Base-by-base conservation (phyloP, 2,113 vertebrate genomes). In the Apaloderma vittatum region DNA sequence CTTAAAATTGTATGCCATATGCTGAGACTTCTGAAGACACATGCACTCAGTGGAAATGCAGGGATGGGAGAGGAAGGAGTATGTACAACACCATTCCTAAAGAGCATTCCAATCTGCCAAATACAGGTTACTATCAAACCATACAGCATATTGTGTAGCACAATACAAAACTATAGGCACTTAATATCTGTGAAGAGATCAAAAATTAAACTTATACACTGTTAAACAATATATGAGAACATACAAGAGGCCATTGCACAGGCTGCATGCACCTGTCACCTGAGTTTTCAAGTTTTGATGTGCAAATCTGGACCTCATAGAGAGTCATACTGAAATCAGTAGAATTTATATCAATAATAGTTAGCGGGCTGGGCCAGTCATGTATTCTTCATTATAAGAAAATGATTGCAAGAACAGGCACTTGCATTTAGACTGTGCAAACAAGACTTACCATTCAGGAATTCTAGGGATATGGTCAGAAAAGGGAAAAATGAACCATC, bases 1-100 rank as follows among this genome's bases (percentile, higher is more conserved):
- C 65, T 92, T 96, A 89, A 78, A 97, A 92, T 59, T 62, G 36
- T 49, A 40, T 32, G 78, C 73, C 6, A 1, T 94, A 66, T 83
- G 52, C 37, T 73, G 71, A 84, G 86, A 82, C 48, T 76, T 85
- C 73, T 51, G 79, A 90, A 85, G 70, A 87, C 66, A 84, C 21
- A 80, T 84, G 73, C 81, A 61, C 57, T 14, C 37, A 19, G 9
- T 61, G 20, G 43, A 43, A 88, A 65, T 3, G 6, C 46, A 87
- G n/a, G 14, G 23, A 73, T 62, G 34, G 34, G 36, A 89, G 46
- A 61, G 34, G 6, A 52, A 61, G 27, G 29, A n/a, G 9, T 67
- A 77, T 9, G 9, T 51, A 75, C 26, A 52, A 23, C 4, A 0
- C 4, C 10, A 45, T 63, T 91, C 66, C 66, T 74, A 52, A 90